Conservation (phyloP, 2,113 vertebrate genomes). For the Nesogale talazaci region DNA sequence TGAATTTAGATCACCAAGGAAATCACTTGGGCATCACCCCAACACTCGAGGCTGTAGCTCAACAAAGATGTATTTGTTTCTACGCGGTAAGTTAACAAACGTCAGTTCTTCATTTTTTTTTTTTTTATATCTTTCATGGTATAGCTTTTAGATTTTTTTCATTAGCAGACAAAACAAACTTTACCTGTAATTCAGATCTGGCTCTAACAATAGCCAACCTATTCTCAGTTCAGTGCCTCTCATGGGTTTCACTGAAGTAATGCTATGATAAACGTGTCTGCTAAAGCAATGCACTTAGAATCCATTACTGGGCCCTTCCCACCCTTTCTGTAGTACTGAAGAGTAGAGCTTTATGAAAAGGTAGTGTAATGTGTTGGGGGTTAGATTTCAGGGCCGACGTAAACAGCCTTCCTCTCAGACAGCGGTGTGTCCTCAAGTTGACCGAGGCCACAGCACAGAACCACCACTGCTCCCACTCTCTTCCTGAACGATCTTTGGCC, state of each 20-base stretch:
- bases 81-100: constrained; percentile 17
- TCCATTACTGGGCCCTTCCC: not conserved
- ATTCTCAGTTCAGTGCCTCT: constrained; percentile 3
- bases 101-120: not conserved
- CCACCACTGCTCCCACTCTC: not conserved
- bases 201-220: constrained; percentile 30
- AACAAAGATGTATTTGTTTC: constrained; percentile 35
- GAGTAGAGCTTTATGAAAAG: constrained; percentile 16
- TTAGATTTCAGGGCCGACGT: constrained; percentile 24
- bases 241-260: not conserved
- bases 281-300: not conserved
- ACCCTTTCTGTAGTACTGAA: not conserved
- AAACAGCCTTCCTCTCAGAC: not conserved
- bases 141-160: constrained; percentile 9
- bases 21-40: constrained; percentile 9
- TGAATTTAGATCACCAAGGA: constrained; percentile 29
- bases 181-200: constrained; percentile 28
- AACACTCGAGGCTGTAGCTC: not conserved
- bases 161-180: constrained; percentile 39
- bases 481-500: constrained; percentile 28
- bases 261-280: not conserved
- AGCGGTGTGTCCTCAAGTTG: not conserved
- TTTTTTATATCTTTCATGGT: not conserved
- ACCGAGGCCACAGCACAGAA: not conserved
- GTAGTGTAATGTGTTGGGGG: not conserved